Evolutionary conservation across 2,888 invertebrate species (phyloP).

Genomic region (Archaeoteleia sp.): DNA sequence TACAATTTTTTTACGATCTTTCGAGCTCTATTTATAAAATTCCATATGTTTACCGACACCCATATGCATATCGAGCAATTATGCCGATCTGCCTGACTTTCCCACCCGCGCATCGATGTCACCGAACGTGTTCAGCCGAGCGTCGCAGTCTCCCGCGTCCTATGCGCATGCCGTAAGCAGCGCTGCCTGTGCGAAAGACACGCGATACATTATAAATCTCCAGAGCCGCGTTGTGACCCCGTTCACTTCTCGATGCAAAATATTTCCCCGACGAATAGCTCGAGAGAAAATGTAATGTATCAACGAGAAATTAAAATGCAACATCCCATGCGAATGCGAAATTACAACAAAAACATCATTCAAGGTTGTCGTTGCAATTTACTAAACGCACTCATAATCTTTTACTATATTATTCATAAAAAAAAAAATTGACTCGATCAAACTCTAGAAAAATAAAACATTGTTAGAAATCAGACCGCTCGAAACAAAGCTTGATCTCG

Average conservation of each 20-base stretch:
- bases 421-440: no score
- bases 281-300: slow-evolving; percentile 35
- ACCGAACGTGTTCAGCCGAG: slow-evolving; percentile 42
- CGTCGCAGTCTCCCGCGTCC: slow-evolving; percentile 25
- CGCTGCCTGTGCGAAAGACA: slow-evolving; percentile 36
- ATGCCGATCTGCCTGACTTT: slow-evolving; percentile 44
- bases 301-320: slow-evolving; percentile 39
- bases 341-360: no score
- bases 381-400: no score
- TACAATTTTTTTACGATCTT: no score
- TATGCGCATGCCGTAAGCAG: slow-evolving; percentile 20
- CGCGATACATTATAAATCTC: slow-evolving; percentile 46
- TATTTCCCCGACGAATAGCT: slow-evolving; percentile 30
- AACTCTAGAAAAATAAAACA: no score
- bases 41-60: slow-evolving; percentile 40
- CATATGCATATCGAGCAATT: slow-evolving; percentile 27
- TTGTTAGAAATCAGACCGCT: no score
- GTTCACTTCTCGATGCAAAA: slow-evolving; percentile 37
- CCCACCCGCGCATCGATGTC: slow-evolving; percentile 53
- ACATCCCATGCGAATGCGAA: slow-evolving; percentile 12
- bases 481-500: no score
- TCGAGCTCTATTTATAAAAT: no score
- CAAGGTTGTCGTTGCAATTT: no score
- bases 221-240: slow-evolving; percentile 37
- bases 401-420: no score